Conservation (phyloP, 2,113 vertebrate genomes). For the Chunga burmeisteri region DNA sequence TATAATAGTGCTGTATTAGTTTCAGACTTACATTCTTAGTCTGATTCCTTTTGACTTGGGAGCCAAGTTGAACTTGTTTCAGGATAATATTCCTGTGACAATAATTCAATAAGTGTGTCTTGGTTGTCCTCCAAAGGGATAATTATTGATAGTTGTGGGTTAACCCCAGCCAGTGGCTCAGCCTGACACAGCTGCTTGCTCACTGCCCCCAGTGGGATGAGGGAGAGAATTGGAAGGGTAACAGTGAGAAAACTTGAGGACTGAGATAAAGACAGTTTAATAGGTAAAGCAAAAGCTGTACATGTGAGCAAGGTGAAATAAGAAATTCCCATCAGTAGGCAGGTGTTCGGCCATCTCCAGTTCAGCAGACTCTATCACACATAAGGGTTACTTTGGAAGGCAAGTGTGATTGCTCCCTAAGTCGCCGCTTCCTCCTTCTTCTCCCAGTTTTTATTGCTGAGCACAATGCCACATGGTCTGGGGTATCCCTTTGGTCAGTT, state of each 20-base stretch:
- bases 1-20: background rate
- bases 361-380: rapidly evolving
- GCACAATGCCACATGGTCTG: rapidly evolving
- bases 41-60: background rate
- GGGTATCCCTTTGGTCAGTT: background rate
- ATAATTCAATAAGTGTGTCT: background rate
- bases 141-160: background rate
- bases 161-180: background rate
- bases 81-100: background rate
- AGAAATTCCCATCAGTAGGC: rapidly evolving
- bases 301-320: background rate
- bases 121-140: background rate
- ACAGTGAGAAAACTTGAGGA: rapidly evolving
- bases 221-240: background rate
- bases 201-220: background rate
- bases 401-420: background rate
- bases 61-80: background rate
- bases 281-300: background rate
- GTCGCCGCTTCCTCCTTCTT: background rate
- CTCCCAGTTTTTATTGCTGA: background rate
- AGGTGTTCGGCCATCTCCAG: background rate
- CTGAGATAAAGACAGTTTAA: background rate
- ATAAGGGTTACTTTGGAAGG: rapidly evolving
- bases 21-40: background rate
- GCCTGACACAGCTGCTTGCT: rapidly evolving